phyloP scores from a whole-genome alignment of 2,113 vertebrate species.

The Dissostichus mawsoni region DNA sequence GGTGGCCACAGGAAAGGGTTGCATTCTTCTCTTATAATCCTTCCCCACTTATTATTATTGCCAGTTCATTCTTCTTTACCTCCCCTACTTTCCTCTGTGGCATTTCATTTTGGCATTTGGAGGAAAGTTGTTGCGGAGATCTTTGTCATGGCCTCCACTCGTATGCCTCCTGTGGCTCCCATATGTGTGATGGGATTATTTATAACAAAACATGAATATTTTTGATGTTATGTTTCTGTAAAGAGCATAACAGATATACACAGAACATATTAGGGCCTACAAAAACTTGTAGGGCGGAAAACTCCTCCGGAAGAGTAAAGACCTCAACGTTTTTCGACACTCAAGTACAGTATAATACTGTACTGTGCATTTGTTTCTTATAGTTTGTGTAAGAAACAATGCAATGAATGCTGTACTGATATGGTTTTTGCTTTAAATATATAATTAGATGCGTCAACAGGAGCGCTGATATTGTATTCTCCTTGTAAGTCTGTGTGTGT shows the following conservation, averaged over 20 bases:
- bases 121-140: not conserved
- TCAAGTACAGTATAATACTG: not conserved
- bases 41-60: conserved; percentile 29
- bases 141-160: conserved; percentile 3
- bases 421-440: not conserved
- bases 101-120: not conserved
- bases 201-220: not conserved
- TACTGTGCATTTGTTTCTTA: not conserved
- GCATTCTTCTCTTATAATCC: conserved; percentile 33
- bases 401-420: not conserved
- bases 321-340: not conserved
- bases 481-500: no score
- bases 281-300: not conserved
- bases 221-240: not conserved
- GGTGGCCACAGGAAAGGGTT: conserved; percentile 45
- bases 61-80: not conserved
- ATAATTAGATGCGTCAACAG: no score
- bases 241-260: not conserved
- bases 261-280: not conserved
- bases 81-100: conserved; percentile 8
- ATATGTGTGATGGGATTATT: not conserved
- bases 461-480: no score
- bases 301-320: not conserved
- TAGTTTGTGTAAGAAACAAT: not conserved
- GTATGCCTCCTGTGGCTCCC: not conserved